Conservation (phyloP, 2,797 vertebrate species). For the Mustela erminea region DNA sequence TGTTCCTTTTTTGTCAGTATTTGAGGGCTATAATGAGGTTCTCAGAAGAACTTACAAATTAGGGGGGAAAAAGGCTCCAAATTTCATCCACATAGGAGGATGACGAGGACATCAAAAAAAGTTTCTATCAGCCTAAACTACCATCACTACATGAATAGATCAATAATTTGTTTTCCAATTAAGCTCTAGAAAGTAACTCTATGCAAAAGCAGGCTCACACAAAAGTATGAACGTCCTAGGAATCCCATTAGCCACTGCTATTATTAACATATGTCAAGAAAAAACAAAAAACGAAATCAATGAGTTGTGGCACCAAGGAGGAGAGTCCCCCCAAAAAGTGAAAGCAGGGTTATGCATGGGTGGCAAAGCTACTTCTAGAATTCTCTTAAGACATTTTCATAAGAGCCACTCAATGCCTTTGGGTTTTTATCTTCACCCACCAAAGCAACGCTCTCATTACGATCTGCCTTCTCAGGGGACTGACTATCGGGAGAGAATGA, state of each 20-base stretch:
- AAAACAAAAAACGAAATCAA: background rate
- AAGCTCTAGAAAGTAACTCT: background rate
- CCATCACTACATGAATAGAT: no score
- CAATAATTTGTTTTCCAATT: background rate
- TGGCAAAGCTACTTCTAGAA: background rate
- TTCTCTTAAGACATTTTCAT: background rate
- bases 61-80: background rate
- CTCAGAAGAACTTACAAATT: background rate
- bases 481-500: background rate
- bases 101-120: background rate
- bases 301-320: background rate
- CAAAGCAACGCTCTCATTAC: background rate
- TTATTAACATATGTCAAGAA: background rate
- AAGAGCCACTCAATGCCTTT: background rate
- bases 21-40: background rate
- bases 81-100: background rate
- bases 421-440: background rate
- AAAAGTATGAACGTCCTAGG: background rate
- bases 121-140: background rate
- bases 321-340: background rate
- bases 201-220: background rate
- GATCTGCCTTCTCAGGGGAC: background rate
- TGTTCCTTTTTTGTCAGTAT: constrained; percentile 8
- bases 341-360: no score
- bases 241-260: background rate